Base-by-base conservation (phyloP, 2,888 invertebrate species). In the Leptura quadrifasciata region DNA sequence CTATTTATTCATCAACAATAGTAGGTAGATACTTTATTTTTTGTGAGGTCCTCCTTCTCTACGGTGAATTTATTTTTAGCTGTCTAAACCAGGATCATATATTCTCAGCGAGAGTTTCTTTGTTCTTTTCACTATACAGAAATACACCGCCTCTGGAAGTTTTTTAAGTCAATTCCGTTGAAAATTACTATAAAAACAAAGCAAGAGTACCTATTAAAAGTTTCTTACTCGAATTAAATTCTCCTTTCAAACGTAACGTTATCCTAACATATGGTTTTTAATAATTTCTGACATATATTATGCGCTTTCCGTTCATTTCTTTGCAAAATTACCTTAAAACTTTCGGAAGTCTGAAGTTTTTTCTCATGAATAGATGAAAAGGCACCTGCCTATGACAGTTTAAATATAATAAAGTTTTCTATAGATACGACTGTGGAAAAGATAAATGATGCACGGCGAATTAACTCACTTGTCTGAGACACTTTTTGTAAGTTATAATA, bases 301-400 rank as follows among this genome's bases (percentile, higher is more conserved):
- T 21, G 12, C 18, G 47, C 12, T 21, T 6, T 39, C 52, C 52
- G 21, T 61, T 79, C 79, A 73, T 75, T 77, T 65, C 71, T 74
- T 79, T 72, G 79, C 75, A 58, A 78, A 80, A 80, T 80, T 81
- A 83, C 79, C 80, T 72, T 75, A 63, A 63, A 78, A 82, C 78
- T 80, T 74, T 21, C 35, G 63, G 70, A 81, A 82, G 79, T 80
- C 77, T 74, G 75, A 76, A 79, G 74, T 79, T 81, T 79, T 83
- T 80, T 80, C 79, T 77, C 79, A 78, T 81, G 84, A 82, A 83
- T 82, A 81, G 81, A 79, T 78, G 81, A 80, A 77, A 77, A 70
- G 76, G 71, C 78, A 80, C 79, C 81, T 84, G 83, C 72, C 72
- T 78, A 81, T 82, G 84, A 81, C 84, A 82, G 81, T 81, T 82